These are phyloP conservation scores for Rhinogobio ventralis DNA, from an alignment of 2,797 vertebrate species.

Conservation along the genomic window DNA sequence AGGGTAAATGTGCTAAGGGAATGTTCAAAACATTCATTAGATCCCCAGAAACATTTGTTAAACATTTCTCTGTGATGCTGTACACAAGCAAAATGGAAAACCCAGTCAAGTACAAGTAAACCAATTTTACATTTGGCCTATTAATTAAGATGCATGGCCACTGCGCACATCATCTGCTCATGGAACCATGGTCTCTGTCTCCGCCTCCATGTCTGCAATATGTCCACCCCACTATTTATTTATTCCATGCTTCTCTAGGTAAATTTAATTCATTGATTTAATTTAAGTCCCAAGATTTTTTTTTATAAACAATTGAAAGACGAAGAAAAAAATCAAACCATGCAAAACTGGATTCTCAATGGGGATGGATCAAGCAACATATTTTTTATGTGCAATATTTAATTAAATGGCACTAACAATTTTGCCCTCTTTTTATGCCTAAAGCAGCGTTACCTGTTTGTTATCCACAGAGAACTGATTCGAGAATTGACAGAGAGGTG, in stretches of 20 bases:
- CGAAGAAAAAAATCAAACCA: neutral
- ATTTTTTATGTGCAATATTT: neutral
- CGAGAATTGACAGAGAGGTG: neutral
- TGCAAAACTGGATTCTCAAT: neutral
- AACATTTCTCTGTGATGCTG: constrained; percentile 1
- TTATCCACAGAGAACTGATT: neutral
- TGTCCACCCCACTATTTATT: constrained; percentile 43
- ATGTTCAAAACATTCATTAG: constrained; percentile 3
- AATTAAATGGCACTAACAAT: neutral
- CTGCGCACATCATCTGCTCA: constrained; percentile 40
- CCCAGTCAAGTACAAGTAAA: constrained; percentile 36
- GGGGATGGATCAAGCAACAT: neutral
- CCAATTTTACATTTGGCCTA: constrained; percentile 20
- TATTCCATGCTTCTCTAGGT: constrained; percentile 52
- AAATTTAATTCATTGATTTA: constrained; percentile 66
- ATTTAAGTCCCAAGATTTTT: constrained; percentile 4
- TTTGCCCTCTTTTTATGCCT: neutral
- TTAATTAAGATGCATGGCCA: constrained; percentile 22
- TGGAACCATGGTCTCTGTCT: constrained; percentile 3
- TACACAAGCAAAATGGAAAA: constrained; percentile 35
- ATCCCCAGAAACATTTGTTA: constrained; percentile 23
- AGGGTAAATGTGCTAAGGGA: neutral
- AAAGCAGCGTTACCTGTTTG: neutral
- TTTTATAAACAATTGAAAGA: constrained; percentile 2
- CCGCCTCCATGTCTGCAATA: constrained; percentile 30